Base-by-base conservation (phyloP, 2,888 invertebrate genomes). In the Mesorhabditis belari region DNA sequence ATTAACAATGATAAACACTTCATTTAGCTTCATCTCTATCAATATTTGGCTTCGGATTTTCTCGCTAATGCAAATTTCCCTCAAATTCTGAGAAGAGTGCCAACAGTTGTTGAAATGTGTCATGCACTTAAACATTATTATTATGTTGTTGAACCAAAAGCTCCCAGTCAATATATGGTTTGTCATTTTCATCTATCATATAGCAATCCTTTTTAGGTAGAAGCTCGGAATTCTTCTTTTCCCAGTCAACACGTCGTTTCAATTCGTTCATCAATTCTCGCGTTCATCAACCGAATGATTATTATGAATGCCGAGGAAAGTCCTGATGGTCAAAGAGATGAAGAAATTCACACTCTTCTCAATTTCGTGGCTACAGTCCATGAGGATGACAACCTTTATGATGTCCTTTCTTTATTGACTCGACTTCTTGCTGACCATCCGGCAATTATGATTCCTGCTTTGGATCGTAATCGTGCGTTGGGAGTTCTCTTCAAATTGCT, bases 81-180 rank as follows among this genome's bases (percentile, higher is more conserved):
- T 71, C 81, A 77, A 69, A 83, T 81, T 75, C 81, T 85, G 49
- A 78, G 96, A 59, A 87, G 98, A 58, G 94, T 98, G 65, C 93
- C 93, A 77, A 96, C 96, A 1, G 71, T 79, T 0, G 86, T 98
- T 55, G 96, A 98, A 85, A 94, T 95, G 26, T 92, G 98, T 73
- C 96, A 99, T 83, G 94, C 98, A 3, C 86, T 99, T 67, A 98
- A 98, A 85, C 95, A 92, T 83, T 98, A 96, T 85, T 98, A 98
- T 83, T 99, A 96, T 96, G 91, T 98, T 53, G 89, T 90, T 63
- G 93, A 93, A 86, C 96, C 98, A 0, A 86, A 90, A 70, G 87
- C 90, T 0, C 61, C 66, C 5, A 69, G 70, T 3, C 61, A 60
- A 25, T 71, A 71, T 51, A 62, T 63, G 17, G 68, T 70, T 5